phyloP scores from a whole-genome alignment of 2,113 vertebrate genomes.

The Calyptomena viridis region DNA sequence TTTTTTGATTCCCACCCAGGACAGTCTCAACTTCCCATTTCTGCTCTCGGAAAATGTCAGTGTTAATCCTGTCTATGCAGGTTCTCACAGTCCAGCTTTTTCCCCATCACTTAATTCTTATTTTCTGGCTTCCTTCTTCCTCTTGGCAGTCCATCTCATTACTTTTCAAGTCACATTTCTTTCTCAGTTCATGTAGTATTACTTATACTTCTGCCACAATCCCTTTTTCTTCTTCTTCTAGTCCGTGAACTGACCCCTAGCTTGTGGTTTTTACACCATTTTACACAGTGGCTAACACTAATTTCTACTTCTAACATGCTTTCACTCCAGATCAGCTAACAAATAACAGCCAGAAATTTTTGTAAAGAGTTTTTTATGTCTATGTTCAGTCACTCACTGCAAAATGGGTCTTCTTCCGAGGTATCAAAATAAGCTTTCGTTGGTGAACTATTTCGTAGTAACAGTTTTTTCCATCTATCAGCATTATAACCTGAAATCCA shows the following conservation, averaged over 20 bases:
- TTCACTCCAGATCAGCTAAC: background rate
- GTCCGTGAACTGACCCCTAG: background rate
- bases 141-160: background rate
- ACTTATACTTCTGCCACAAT: background rate
- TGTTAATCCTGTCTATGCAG: background rate
- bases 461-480: slow-evolving; percentile 79
- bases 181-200: background rate
- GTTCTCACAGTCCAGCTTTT: background rate
- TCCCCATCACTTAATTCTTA: background rate
- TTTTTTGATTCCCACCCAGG: background rate
- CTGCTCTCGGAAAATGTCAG: background rate
- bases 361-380: background rate
- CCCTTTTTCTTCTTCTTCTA: background rate
- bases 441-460: slow-evolving; percentile 53
- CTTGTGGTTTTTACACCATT: background rate
- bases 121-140: background rate
- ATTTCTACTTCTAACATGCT: background rate
- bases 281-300: background rate
- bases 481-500: slow-evolving; percentile 80
- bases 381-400: slow-evolving; percentile 75
- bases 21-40: accelerated
- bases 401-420: slow-evolving; percentile 77
- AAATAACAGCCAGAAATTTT: background rate
- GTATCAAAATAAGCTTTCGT: slow-evolving; percentile 87
- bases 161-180: background rate